Conservation (phyloP, 2,797 vertebrate species). For the Alca torda region DNA sequence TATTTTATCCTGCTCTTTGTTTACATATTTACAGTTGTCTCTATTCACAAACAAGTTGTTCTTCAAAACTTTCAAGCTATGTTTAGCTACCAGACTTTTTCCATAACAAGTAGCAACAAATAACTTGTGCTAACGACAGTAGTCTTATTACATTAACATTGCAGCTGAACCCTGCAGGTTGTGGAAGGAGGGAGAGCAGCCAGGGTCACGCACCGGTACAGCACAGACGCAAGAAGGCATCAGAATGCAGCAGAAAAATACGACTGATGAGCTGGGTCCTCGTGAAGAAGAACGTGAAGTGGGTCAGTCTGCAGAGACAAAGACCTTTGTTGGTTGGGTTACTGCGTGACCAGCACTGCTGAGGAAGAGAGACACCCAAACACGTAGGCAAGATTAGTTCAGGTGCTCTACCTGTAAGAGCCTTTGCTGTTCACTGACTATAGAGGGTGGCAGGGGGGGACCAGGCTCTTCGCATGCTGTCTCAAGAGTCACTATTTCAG, state of each 20-base stretch:
- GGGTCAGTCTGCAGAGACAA: neutral
- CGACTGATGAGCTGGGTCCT: neutral
- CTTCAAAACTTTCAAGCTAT: neutral
- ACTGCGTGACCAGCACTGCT: fast-evolving
- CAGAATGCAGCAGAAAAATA: neutral
- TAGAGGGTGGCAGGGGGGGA: neutral
- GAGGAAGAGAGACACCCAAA: neutral
- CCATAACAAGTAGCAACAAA: neutral
- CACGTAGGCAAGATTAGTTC: neutral
- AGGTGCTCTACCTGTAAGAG: neutral
- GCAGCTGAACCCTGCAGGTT: neutral
- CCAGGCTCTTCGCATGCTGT: neutral
- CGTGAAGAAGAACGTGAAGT: neutral
- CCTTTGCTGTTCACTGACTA: neutral
- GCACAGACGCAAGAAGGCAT: neutral
- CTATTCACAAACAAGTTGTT: neutral
- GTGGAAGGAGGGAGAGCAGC: neutral
- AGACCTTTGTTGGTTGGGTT: neutral
- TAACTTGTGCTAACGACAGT: neutral
- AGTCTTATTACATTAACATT: neutral
- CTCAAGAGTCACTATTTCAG: neutral
- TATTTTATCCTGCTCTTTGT: neutral
- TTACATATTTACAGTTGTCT: neutral
- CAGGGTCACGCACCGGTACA: fast-evolving
- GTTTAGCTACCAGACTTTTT: neutral